Evolutionary conservation across 2,113 vertebrate species (phyloP).

Genomic region (Hemibagrus wyckioides): DNA sequence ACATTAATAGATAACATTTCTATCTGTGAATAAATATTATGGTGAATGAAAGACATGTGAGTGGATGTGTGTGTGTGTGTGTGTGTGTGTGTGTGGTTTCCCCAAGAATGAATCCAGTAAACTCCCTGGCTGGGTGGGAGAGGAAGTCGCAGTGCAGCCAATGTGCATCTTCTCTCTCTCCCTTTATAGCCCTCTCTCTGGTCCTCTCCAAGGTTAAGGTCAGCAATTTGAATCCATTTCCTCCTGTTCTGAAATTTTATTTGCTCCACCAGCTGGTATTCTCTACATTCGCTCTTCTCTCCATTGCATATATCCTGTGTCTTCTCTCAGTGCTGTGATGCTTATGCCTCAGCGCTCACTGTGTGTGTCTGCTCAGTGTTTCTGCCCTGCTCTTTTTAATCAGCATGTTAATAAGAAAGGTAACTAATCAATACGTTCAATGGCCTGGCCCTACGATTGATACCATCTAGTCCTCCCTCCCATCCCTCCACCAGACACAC

Average conservation of each 20-base stretch:
- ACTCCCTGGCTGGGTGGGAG: slow-evolving; percentile 57
- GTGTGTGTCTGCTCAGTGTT: slow-evolving; percentile 62
- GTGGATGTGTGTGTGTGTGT: slow-evolving; percentile 42
- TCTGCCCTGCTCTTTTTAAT: slow-evolving; percentile 75
- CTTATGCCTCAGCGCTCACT: slow-evolving; percentile 36
- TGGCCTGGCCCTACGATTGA: slow-evolving; percentile 78
- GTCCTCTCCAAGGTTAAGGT: slow-evolving; percentile 53
- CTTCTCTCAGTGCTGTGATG: slow-evolving; percentile 44
- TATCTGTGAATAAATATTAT: slow-evolving; percentile 20
- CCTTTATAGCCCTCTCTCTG: slow-evolving; percentile 36
- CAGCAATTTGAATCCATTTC: slow-evolving; percentile 53
- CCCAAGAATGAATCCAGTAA: slow-evolving; percentile 60
- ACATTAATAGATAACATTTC: slow-evolving; percentile 15
- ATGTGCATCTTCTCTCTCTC: slow-evolving; percentile 51
- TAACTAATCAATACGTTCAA: slow-evolving; percentile 86
- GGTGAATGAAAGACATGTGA: background rate
- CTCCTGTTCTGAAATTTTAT: slow-evolving; percentile 56
- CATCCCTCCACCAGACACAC: slow-evolving; percentile 53
- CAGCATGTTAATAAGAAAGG: slow-evolving; percentile 87
- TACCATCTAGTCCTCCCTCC: slow-evolving; percentile 77
- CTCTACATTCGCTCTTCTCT: slow-evolving; percentile 48
- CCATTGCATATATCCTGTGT: slow-evolving; percentile 47
- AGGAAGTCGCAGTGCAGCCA: slow-evolving; percentile 59
- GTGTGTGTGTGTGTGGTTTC: slow-evolving; percentile 54
- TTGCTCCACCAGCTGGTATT: slow-evolving; percentile 21